Evolutionary conservation across 2,888 invertebrate species (phyloP), one percentile per base, ranked within the genome.

Genomic region (Minunthozetes semirufus): DNA sequence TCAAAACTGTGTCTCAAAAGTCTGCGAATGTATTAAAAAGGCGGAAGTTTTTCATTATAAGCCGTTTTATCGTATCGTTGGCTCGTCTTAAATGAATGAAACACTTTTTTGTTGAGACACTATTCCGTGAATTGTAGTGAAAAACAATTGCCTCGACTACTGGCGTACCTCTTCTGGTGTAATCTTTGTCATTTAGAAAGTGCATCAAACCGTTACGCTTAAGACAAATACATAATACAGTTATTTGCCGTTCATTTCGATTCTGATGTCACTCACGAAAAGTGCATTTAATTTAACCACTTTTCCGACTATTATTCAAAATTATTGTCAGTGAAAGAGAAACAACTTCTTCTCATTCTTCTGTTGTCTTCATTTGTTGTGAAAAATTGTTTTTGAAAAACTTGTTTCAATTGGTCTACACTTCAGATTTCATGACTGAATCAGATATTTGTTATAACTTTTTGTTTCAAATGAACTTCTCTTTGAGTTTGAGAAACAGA

Each of bases 161-260:
- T n/a, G n/a, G n/a, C n/a, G n/a, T n/a, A n/a, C n/a, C n/a, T n/a
- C n/a, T 33, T 33, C 33, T 6, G 13, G 42, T 42, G 8, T 42
- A 4, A 1, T 42, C 19, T 17, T 66, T 19, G 33, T 42, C 66
- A 66, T 42, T 66, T 19, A 66, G 48, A 70, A 48, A 70, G 70
- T 70, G 70, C 70, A 70, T 70, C 70, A 70, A 70, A 11, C 25
- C 70, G 48, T 70, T 33, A 33, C 33, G 8, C 33, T 5, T 46
- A 25, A 70, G 15, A 19, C 33, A n/a, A 33, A 33, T 33, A 29
- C 19, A 11, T 27, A 11, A 59, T 38, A 66, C 19, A 66, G 63
- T 66, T 38, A 66, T 38, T 19, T 19, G 19, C 38, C n/a, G 0
- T 61, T 38, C 63, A 66, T 66, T 42, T 6, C 33, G 2, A 5